A percentile compares a stretch with the other conserved stretches of the same genome.
Evolutionary conservation across 1,140 invertebrate genomes (phyloP).

Genomic region (Oppia nitens): DNA sequence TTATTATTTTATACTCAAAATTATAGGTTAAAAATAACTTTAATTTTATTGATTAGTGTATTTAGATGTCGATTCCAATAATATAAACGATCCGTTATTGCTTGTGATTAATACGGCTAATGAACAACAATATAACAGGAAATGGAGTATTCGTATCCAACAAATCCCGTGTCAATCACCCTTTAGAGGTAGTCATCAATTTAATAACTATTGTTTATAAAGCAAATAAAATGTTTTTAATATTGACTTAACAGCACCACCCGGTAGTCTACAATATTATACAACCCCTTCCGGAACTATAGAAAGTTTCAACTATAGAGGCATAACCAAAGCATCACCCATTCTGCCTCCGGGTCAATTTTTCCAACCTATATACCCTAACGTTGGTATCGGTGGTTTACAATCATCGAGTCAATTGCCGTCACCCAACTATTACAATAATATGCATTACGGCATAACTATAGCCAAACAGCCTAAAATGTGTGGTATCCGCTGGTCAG

Average conservation of each 20-base stretch:
- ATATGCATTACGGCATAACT: slow-evolving; percentile 59
- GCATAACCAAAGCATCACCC: neutral
- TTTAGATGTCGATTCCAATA: slow-evolving; percentile 17
- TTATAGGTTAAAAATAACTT: neutral
- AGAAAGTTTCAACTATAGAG: slow-evolving; percentile 43
- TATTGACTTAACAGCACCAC: slow-evolving; percentile 36
- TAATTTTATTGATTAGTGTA: slow-evolving; percentile 10
- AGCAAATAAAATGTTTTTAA: neutral
- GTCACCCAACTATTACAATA: slow-evolving; percentile 33
- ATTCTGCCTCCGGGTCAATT: slow-evolving; percentile 1
- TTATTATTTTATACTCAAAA: neutral
- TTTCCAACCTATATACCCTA: neutral
- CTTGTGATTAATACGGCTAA: slow-evolving; percentile 18
- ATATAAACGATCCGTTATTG: slow-evolving; percentile 14
- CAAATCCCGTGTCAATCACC: slow-evolving; percentile 18
- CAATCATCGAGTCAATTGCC: neutral
- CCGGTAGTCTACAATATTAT: slow-evolving; percentile 61
- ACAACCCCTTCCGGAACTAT: slow-evolving; percentile 43
- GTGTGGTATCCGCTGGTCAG: slow-evolving; percentile 15
- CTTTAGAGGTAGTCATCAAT: slow-evolving; percentile 13
- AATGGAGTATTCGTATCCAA: slow-evolving; percentile 17
- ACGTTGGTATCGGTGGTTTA: neutral
- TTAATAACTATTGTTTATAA: neutral
- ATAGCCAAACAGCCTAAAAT: slow-evolving; percentile 8
- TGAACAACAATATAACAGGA: slow-evolving; percentile 17